Percentiles rank a stretch among this genome's conserved stretches.
Conservation (phyloP, 1,140 invertebrate species). For the Rhynchophorus ferrugineus region DNA sequence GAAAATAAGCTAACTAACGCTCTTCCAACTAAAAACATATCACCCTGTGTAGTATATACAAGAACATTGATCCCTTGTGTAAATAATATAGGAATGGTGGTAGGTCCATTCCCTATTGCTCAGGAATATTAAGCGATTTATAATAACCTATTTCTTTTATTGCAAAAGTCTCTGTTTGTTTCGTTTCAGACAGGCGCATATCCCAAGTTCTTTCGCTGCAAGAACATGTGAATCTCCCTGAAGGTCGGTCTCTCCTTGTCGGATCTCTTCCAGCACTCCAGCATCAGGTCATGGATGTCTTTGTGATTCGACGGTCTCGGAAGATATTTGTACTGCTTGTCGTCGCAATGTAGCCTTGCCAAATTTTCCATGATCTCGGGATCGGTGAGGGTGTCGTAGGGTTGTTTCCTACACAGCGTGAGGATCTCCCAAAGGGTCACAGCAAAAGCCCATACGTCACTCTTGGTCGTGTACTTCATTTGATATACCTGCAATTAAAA, state of each 20-base stretch:
- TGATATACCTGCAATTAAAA: slow-evolving; percentile 20
- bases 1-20: neutral
- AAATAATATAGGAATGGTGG: neutral
- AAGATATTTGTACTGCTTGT: slow-evolving; percentile 57
- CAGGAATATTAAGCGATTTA: neutral
- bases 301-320: slow-evolving; percentile 53
- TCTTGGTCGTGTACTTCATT: slow-evolving; percentile 59
- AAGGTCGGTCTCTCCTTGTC: slow-evolving; percentile 67
- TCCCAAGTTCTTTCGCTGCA: slow-evolving; percentile 72
- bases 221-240: slow-evolving; percentile 72
- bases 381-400: slow-evolving; percentile 65
- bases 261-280: slow-evolving; percentile 70
- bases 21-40: slow-evolving; percentile 13
- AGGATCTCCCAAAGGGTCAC: slow-evolving; percentile 72
- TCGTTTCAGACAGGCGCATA: slow-evolving; percentile 49
- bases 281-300: slow-evolving; percentile 75
- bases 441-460: slow-evolving; percentile 71
- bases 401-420: slow-evolving; percentile 56
- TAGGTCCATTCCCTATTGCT: neutral
- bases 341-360: slow-evolving; percentile 50
- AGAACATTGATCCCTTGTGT: slow-evolving; percentile 23
- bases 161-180: slow-evolving; percentile 10
- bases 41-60: slow-evolving; percentile 26
- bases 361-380: slow-evolving; percentile 66
- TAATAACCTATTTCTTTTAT: neutral